These are phyloP conservation scores for Drepanosiphum platanoidis DNA, from an alignment of 2,888 invertebrate genomes.

Conservation along the genomic window DNA sequence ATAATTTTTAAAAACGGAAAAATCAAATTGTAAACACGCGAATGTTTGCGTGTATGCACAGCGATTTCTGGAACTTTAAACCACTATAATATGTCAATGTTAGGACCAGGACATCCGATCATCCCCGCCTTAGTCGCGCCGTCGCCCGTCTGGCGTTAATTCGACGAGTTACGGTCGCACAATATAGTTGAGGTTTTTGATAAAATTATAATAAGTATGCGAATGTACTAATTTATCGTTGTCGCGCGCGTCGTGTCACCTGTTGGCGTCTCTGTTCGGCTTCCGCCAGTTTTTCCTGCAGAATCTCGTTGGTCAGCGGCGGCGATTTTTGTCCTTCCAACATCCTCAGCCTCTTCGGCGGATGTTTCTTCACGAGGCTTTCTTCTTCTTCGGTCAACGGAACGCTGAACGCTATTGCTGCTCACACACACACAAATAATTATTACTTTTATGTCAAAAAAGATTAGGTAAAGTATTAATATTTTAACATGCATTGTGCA, in stretches of 20 bases:
- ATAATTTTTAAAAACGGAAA: too few species aligned
- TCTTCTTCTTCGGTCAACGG: conserved; percentile 71
- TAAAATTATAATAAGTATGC: not conserved
- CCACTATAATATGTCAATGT: too few species aligned
- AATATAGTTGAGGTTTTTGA: not conserved
- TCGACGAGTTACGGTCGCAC: not conserved
- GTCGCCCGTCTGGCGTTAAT: too few species aligned
- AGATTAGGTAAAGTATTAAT: too few species aligned
- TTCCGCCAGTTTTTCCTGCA: conserved; percentile 78
- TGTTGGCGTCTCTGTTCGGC: conserved; percentile 77
- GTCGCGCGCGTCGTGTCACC: conserved; percentile 65
- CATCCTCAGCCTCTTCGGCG: conserved; percentile 76
- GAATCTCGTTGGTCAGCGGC: conserved; percentile 71
- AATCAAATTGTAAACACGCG: too few species aligned
- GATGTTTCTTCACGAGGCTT: conserved; percentile 72
- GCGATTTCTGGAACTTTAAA: too few species aligned
- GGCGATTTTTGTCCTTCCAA: conserved; percentile 74
- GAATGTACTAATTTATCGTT: not conserved
- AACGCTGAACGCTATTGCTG: conserved; percentile 73
- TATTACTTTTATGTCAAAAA: not conserved
- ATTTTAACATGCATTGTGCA: too few species aligned
- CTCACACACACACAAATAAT: not conserved
- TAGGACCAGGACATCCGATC: too few species aligned
- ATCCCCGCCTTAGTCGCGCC: too few species aligned
- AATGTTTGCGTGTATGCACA: too few species aligned